Percentiles rank a stretch among this genome's conserved stretches.
Conservation (phyloP, 2,113 vertebrate species). For the Cranoglanis bouderius region DNA sequence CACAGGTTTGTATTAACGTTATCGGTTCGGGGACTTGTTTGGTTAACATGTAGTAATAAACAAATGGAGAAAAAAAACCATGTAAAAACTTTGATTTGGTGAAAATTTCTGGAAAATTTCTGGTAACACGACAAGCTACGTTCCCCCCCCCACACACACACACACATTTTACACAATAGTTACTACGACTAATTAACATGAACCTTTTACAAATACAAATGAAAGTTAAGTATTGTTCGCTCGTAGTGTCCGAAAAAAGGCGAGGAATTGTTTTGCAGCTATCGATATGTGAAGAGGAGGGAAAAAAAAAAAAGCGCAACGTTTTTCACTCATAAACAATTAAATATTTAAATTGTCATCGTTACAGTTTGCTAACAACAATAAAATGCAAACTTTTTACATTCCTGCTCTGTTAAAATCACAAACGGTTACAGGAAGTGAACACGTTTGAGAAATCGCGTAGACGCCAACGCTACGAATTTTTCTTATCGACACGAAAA, state of each 20-base stretch:
- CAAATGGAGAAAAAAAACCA: not conserved
- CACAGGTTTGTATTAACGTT: not conserved
- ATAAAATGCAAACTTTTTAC: not conserved
- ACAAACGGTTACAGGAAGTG: not conserved
- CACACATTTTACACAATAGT: not conserved
- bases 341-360: no score
- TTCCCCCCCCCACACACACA: no score
- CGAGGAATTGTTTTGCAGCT: not conserved
- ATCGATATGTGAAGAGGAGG: not conserved
- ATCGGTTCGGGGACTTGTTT: not conserved
- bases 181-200: not conserved
- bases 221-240: not conserved
- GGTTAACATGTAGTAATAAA: not conserved
- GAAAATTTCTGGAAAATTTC: not conserved
- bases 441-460: not conserved
- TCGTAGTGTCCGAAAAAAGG: not conserved
- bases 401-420: not conserved
- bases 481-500: not conserved
- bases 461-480: no score
- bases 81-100: not conserved
- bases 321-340: not conserved
- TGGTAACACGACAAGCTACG: no score
- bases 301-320: not conserved
- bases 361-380: no score
- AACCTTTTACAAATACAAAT: not conserved